Evolutionary conservation across 2,888 invertebrate species (phyloP).

Genomic region (Crematogaster levior): DNA sequence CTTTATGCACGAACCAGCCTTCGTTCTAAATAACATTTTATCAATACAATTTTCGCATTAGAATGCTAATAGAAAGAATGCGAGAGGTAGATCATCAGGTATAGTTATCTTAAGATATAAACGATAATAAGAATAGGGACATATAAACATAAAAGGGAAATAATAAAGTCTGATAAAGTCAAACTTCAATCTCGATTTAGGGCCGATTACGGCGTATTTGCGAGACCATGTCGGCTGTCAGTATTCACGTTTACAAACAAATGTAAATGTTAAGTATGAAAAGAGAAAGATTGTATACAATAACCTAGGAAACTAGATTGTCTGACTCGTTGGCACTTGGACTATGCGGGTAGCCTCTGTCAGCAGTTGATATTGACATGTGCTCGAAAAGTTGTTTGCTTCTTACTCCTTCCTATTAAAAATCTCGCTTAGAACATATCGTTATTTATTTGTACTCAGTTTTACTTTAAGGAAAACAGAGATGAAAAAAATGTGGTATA

Average conservation of each 20-base stretch:
- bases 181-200: conserved; percentile 10
- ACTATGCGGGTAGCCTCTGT: conserved; percentile 3
- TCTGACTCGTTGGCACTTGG: not conserved
- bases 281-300: not conserved
- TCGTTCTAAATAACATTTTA: not conserved
- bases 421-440: conserved; percentile 6
- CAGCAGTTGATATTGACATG: conserved; percentile 3
- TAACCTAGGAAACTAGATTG: conserved; percentile 11
- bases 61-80: conserved; percentile 6
- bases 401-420: conserved; percentile 20
- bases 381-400: not conserved
- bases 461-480: not conserved
- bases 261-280: conserved; percentile 9
- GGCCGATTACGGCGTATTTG: not conserved
- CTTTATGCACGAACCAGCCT: not conserved
- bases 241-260: not conserved
- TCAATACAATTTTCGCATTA: not conserved
- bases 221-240: conserved; percentile 1
- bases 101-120: not conserved
- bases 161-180: conserved; percentile 8
- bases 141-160: not conserved
- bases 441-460: not conserved
- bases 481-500: not conserved
- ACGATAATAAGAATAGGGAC: not conserved
- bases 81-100: not conserved